These are phyloP conservation scores for Lottia scabra DNA, from an alignment of 2,888 invertebrate species.

Conservation along the genomic window DNA sequence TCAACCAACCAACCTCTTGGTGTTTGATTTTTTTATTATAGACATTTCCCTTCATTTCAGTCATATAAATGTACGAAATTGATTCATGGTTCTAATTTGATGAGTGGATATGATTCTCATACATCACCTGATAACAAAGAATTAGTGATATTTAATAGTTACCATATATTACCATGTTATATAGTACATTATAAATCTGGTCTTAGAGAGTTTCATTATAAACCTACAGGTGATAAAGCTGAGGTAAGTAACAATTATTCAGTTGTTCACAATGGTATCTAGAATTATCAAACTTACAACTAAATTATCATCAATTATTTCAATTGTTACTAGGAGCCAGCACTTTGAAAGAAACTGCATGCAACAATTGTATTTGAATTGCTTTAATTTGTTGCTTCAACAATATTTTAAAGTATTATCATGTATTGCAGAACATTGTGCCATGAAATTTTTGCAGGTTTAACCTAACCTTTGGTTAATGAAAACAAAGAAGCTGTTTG, in stretches of 20 bases:
- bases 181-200: conserved; percentile 50
- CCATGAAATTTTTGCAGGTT: neutral
- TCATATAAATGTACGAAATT: conserved; percentile 49
- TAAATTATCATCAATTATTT: no score
- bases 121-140: conserved; percentile 58
- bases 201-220: conserved; percentile 12
- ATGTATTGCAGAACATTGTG: neutral
- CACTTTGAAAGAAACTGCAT: no score
- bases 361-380: no score
- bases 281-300: no score
- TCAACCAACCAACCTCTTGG: no score
- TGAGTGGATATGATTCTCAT: conserved; percentile 53
- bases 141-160: conserved; percentile 53
- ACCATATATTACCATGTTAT: conserved; percentile 55
- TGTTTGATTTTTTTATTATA: no score
- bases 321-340: no score
- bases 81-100: conserved; percentile 47
- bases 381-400: no score
- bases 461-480: no score
- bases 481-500: no score
- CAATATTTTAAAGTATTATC: no score
- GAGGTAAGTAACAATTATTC: neutral
- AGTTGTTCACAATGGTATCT: no score
- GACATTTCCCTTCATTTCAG: conserved; percentile 22
- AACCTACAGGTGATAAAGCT: neutral